Base-by-base conservation (phyloP, 2,113 vertebrate genomes). In the Tragelaphus imberbis region DNA sequence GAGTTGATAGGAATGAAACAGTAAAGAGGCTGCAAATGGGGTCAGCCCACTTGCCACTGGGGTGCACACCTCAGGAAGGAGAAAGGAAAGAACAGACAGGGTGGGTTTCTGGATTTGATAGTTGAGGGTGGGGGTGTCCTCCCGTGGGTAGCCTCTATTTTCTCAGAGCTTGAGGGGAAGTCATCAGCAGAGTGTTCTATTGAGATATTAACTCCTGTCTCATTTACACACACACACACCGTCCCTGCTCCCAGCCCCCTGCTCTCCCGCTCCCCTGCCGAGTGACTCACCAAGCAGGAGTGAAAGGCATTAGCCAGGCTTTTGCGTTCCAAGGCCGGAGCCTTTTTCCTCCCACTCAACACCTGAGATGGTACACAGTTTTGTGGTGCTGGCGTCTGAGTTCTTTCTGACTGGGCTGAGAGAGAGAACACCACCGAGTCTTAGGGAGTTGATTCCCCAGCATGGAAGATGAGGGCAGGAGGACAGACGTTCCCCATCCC, bases 271-370 rank as follows among this genome's bases (percentile, higher is more conserved):
- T 30, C 63, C 15, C 90, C 53, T 23, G 21, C 25, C 33, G 7
- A 51, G 56, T 95, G 92, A 97, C 68, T 97, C 97, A 96, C 11
- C 56, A 59, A 51, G 56, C 95, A 81, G 87, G 58, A 96, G 91
- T 58, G 87, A 97, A 88, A 88, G 95, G 58, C 84, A 12, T 86
- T 61, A 77, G 79, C 59, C 11, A 49, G 95, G 71, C 63, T 77
- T 95, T 63, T 81, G 91, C 71, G 27, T 59, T 84, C 68, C 8
- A 55, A 88, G 87, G 36, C 55, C 61, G 16, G 59, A 40, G 77
- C 33, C 91, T 97, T 77, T 44, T 55, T 30, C 40, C 77, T 82
- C 40, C 75, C 36, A 33, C 51, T 53, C 33, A 63, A 28, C 88
- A 96, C 81, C 84, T 59, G 65, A 84, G 65, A 85, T 94, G 88